phyloP scores from a whole-genome alignment of 2,797 vertebrate genomes.

The Alcedo atthis region DNA sequence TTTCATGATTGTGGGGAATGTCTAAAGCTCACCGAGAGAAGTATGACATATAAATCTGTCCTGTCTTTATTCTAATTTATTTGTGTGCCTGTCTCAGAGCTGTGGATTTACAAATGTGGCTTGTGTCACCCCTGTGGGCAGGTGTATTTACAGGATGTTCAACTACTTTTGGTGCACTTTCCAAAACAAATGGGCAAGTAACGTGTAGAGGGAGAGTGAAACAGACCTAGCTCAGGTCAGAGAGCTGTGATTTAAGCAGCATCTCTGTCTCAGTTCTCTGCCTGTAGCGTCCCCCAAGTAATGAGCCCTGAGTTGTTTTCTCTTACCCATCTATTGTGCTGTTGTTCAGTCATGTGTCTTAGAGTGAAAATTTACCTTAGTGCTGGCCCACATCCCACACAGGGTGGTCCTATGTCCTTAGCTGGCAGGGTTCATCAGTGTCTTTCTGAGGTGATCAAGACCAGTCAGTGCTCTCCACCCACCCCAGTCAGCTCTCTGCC shows the following conservation, averaged over 20 bases:
- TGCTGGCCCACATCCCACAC: background rate
- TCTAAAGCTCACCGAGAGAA: background rate
- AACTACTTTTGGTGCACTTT: background rate
- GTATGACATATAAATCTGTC: background rate
- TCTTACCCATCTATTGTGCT: background rate
- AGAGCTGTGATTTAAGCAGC: background rate
- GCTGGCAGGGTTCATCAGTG: background rate
- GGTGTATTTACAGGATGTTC: background rate
- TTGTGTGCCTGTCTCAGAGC: background rate
- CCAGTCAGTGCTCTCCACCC: background rate
- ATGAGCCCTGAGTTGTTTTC: accelerated
- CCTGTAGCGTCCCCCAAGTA: background rate
- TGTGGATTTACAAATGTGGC: background rate
- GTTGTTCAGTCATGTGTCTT: background rate
- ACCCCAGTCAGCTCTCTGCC: background rate
- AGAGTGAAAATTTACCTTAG: background rate
- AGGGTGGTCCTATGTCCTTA: background rate
- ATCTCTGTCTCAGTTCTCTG: background rate
- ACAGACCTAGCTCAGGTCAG: background rate
- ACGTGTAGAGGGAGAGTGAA: accelerated
- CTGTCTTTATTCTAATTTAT: background rate
- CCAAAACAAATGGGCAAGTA: background rate
- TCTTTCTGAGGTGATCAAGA: background rate
- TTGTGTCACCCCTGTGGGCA: background rate
- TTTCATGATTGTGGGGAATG: background rate